Evolutionary conservation across 2,113 vertebrate species (phyloP), one percentile per base, ranked within the genome.

Genomic region (Poeciliopsis prolifica): DNA sequence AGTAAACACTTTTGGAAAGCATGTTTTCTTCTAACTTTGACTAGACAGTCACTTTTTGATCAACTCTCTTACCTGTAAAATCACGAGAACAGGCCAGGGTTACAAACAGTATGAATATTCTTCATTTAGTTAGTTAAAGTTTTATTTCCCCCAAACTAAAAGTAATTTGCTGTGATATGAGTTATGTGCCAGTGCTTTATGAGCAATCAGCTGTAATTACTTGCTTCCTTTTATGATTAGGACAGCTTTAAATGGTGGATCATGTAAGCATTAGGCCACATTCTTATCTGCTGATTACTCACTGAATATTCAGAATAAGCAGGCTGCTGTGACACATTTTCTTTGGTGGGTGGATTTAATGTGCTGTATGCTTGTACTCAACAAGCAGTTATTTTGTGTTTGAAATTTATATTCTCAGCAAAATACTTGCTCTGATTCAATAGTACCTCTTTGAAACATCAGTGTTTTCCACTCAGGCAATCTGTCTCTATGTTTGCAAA

Each of bases 341-440:
- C 31, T 58, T 54, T 12, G 7, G 24, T 40, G 69, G 54, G 31
- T 28, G 24, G 24, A n/a, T 26, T 40, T 28, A 28, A 37, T 28
- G 62, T 74, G 24, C 7, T 63, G 24, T 24, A 35, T 48, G 17
- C 24, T 65, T 65, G 28, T 61, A 42, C 29, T 67, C 44, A 71
- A 61, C 70, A 77, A 70, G 33, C 61, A 65, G 24, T 28, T 14
- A 44, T 63, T 65, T 51, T 28, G 48, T 79, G 26, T 33, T 64
- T 24, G n/a, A 28, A 44, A 74, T 64, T 65, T 42, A 35, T 15
- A 42, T 19, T 62, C 60, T 69, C 40, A 51, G 54, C 42, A 78
- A 64, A 72, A 78, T 44, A 15, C 28, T 42, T 44, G 35, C 58
- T 28, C 51, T 72, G 64, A 78, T 42, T 65, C 15, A 71, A 33